Percentiles rank a stretch among this genome's conserved stretches.
phyloP scores from a whole-genome alignment of 2,888 invertebrate species.

The Orchesella flavescens region DNA sequence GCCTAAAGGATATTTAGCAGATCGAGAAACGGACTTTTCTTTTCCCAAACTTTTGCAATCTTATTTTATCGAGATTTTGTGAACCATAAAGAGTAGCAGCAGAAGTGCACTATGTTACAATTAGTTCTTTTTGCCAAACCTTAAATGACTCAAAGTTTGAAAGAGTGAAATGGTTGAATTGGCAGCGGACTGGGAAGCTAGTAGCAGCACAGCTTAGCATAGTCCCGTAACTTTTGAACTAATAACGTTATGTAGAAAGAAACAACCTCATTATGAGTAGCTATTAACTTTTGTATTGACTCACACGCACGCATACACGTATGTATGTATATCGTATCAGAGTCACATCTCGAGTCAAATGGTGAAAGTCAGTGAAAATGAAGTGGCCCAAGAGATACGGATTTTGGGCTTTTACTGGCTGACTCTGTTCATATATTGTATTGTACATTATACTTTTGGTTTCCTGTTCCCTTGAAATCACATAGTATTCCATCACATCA shows the following conservation, averaged over 20 bases:
- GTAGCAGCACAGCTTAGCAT: not conserved
- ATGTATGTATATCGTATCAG: not conserved
- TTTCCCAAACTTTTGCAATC: conserved; percentile 41
- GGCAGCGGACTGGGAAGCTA: not conserved
- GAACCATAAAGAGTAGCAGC: not conserved
- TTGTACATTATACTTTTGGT: conserved; percentile 32
- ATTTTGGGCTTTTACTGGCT: no score
- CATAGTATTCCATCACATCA: conserved; percentile 54
- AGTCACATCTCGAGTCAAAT: not conserved
- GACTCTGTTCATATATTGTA: conserved; percentile 23
- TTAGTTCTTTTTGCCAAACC: conserved; percentile 1
- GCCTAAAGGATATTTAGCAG: not conserved
- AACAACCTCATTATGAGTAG: conserved; percentile 4
- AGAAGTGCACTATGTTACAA: not conserved
- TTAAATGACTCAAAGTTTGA: not conserved
- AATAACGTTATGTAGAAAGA: not conserved
- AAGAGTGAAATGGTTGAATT: not conserved
- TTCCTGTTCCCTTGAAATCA: conserved; percentile 24
- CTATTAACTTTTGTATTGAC: not conserved
- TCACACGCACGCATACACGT: not conserved
- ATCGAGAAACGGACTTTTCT: not conserved
- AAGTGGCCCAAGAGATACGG: not conserved
- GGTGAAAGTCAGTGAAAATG: not conserved
- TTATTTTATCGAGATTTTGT: conserved; percentile 52
- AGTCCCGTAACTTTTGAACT: not conserved